Evolutionary conservation across 2,113 vertebrate genomes (phyloP), one percentile per base, ranked within the genome.

Genomic region (Vimba vimba): DNA sequence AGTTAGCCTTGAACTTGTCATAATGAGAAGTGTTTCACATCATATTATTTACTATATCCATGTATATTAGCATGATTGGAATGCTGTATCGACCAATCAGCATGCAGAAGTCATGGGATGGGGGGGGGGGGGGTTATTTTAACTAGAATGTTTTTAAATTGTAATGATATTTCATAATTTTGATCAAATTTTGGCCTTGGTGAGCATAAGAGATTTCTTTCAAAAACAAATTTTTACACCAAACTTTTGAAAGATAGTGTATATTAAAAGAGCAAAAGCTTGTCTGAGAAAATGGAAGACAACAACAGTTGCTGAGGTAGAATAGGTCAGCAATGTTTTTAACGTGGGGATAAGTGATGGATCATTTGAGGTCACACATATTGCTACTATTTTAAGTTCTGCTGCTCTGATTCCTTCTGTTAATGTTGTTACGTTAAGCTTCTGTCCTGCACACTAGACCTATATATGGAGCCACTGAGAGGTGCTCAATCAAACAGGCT

Each of bases 341-440:
- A 43, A 43, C 10, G 69, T 10, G 21, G 39, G 21, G 10, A 39
- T 45, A 74, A 47, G 71, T 47, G 39, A 47, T 47, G 71, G 19
- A 39, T 73, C 36, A 73, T 2, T 9, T 68, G 27, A 66, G 13
- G 64, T 66, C 27, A 66, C 25, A 66, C 15, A 9, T 71, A 23
- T 71, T 47, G 2, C 19, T 68, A 6, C 17, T 68, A 47, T 33
- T 52, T 68, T 33, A 78, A 21, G 59, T 50, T 23, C 13, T 47
- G 11, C 71, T 45, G 71, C 69, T 73, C 39, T 47, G 19, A 23
- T 71, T 71, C 19, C 36, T 71, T 11, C 68, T 39, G 68, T 69
- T 69, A 69, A 39, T 74, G 36, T 74, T 74, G 25, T 76, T 76
- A 52, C 12, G 3, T 76, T 27, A 76, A 76, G 74, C 74, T 10